Base-by-base conservation (phyloP, 1,140 invertebrate species). In the Centruroides vittatus region DNA sequence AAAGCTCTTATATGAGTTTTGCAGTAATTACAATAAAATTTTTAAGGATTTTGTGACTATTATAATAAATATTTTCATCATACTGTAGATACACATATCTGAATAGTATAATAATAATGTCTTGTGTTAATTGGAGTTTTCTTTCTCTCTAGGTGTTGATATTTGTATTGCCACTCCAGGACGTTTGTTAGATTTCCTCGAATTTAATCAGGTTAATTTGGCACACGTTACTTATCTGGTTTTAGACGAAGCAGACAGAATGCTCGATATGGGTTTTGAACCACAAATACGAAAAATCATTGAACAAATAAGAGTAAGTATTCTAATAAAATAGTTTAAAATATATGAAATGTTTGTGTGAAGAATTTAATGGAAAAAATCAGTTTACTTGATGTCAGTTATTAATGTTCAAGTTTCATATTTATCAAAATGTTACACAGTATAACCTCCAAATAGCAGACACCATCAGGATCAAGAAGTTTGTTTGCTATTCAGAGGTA, bases 221-320 rank as follows among this genome's bases (percentile, higher is more conserved):
- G 79, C 82, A 51, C 80, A 92, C 49, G 90, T 88, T 72, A 95
- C 92, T 66, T 83, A 76, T 63, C 71, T 84, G 51, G 82, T 84
- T 50, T 70, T 84, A 41, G 81, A 83, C 70, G 81, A 83, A 68
- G 81, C 81, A 61, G 81, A 83, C 71, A 82, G 94, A 66, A 98
- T 98, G 94, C 79, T 98, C 73, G 94, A 98, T 78, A 98, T 98
- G 95, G 96, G 96, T 74, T 99, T 99, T 76, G 96, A 99, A 74
- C 91, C 94, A 1, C 95, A 98, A 77, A 98, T 99, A 70, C 82
- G 94, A 68, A 83, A 88, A 69, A 98, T 98, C 69, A 92, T 98
- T 23, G 86, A 89, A 71, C 92, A 98, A 76, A 93, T 98, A 72
- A 78, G 93, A 65, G 82, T 84, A 76, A 76, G 78, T 72, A 47